These are phyloP conservation scores for Pocillopora verrucosa DNA, from an alignment of 64 coral and sea anemone species.

Conservation along the genomic window DNA sequence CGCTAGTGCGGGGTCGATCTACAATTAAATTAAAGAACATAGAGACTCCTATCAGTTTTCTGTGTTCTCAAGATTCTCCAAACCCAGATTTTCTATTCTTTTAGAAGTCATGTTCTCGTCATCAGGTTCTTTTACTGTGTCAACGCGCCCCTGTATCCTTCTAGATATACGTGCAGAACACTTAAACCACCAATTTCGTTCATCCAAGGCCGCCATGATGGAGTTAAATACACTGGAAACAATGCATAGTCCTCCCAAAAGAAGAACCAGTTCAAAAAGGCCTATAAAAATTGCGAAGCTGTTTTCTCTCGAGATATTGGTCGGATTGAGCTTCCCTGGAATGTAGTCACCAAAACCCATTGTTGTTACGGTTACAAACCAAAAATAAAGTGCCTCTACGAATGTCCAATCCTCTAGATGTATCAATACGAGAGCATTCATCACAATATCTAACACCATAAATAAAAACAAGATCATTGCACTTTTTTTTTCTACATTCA, in stretches of 20 bases:
- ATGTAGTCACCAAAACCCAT: slow-evolving; percentile 79
- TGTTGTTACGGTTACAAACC: slow-evolving; percentile 81
- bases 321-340: not conserved
- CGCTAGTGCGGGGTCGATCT: too few relatives aligned
- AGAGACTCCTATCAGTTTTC: too few relatives aligned
- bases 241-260: slow-evolving; percentile 39
- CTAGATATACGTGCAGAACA: slow-evolving; percentile 25
- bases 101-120: too few relatives aligned
- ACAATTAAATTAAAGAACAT: too few relatives aligned
- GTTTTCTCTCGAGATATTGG: not conserved
- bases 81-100: too few relatives aligned
- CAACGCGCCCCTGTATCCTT: not conserved
- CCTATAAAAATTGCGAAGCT: not conserved
- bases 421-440: not conserved
- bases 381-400: slow-evolving; percentile 64
- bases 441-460: slow-evolving; percentile 6
- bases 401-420: slow-evolving; percentile 4
- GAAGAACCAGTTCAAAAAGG: too few relatives aligned
- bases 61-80: too few relatives aligned
- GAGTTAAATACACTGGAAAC: slow-evolving; percentile 60
- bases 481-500: slow-evolving; percentile 47
- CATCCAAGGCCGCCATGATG: slow-evolving; percentile 32
- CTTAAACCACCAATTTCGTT: not conserved
- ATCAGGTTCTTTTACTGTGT: not conserved
- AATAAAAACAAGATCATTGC: not conserved